Evolutionary conservation across 2,888 invertebrate species (phyloP).

Genomic region (Phortica magna): DNA sequence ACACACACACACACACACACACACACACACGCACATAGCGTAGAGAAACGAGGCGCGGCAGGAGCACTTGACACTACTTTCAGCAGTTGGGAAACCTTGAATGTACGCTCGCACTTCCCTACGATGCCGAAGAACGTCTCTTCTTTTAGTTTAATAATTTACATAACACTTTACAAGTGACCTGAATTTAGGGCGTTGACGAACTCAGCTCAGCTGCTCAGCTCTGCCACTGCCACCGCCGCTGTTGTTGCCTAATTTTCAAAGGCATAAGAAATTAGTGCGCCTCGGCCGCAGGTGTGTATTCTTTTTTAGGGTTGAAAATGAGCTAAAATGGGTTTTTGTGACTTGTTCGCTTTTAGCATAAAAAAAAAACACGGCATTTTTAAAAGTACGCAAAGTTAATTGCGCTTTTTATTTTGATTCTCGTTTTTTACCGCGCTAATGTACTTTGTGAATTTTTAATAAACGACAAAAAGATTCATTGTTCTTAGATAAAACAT

Average conservation of each 20-base stretch:
- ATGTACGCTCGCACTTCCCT: neutral
- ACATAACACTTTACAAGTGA: conserved; percentile 66
- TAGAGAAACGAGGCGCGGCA: neutral
- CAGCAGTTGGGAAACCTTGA: conserved; percentile 32
- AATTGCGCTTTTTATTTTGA: neutral
- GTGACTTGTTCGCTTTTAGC: neutral
- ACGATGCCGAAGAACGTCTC: neutral
- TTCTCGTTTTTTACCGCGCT: neutral
- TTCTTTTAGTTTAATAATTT: conserved; percentile 52
- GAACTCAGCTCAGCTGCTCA: neutral
- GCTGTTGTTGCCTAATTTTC: neutral
- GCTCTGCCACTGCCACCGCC: neutral
- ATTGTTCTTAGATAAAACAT: neutral
- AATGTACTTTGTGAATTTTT: neutral
- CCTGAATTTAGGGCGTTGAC: conserved; percentile 55
- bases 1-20: conserved; percentile 22
- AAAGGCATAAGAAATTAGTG: neutral
- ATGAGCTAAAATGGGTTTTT: neutral
- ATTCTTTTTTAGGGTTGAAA: neutral
- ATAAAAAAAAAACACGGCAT: too few relatives aligned
- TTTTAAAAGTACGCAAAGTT: too few relatives aligned
- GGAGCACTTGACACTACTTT: conserved; percentile 56
- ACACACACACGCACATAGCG: conserved; percentile 13
- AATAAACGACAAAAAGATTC: neutral
- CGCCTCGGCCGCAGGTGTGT: neutral